Evolutionary conservation across 2,888 invertebrate genomes (phyloP), one percentile per base, ranked within the genome.

Genomic region (Chrysolina haemoptera): DNA sequence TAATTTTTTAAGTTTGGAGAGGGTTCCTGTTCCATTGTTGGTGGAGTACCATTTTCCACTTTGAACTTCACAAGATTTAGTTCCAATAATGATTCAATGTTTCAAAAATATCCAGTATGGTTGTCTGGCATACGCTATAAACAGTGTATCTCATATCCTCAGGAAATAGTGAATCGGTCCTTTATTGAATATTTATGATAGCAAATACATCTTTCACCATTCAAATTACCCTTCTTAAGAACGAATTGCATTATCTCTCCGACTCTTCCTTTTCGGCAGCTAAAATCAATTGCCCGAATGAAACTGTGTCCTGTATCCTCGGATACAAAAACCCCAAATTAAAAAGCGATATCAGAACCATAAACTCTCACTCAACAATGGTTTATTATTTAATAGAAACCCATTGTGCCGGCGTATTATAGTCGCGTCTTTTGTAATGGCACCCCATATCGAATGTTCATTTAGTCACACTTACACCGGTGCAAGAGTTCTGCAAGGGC

Each of bases 381-480:
- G 59, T 59, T 59, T 59, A 59, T 59, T 59, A 59, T 59, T 59
- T 59, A 59, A 59, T 59, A 59, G 59, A 27, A 27, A 35, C 27
- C 59, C n/a, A 14, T 59, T 59, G 16, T 59, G 59, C 59, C 16
- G n/a, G 35, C 59, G n/a, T 16, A 59, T 59, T 59, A 59, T 59
- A 59, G 22, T 35, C 59, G 9, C n/a, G 59, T 14, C 50, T 53
- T 59, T 59, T 59, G 59, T 59, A 35, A 27, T 5, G 59, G 35
- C 59, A 59, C 59, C 59, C 59, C 59, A 59, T 35, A 35, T 59
- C 27, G 59, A 27, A 59, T 59, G 59, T 35, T 59, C 59, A 59
- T 59, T 59, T 59, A 59, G 59, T 59, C 59, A 59, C 59, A 59
- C 35, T 59, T 59, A 22, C 59, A 35, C 59, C 59, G 59, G 59